Conservation (phyloP, 1,140 invertebrate genomes). For the Yoshiicerus persimilis region DNA sequence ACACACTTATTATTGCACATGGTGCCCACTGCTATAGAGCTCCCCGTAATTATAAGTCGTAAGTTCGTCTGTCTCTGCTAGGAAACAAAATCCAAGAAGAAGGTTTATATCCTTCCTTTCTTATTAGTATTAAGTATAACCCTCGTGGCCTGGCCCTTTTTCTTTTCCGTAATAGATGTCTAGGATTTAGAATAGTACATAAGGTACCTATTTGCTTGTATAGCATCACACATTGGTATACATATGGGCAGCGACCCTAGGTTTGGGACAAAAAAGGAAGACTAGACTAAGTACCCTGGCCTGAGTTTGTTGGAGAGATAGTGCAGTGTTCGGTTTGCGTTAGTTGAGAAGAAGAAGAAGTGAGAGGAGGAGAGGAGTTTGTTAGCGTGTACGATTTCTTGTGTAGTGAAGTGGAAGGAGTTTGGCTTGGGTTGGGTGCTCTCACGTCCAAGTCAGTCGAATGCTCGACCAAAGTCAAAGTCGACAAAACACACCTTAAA, state of each 20-base stretch:
- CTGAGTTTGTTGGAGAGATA: background rate
- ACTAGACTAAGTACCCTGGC: background rate
- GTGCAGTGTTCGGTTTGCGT: background rate
- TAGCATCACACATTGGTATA: background rate
- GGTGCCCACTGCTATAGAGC: background rate
- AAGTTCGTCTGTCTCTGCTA: no score
- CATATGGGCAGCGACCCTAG: constrained; percentile 17
- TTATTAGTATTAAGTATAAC: no score
- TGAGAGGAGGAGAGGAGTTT: background rate
- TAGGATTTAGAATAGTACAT: background rate
- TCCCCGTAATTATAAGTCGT: no score
- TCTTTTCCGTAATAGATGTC: no score
- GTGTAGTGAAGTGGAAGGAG: background rate
- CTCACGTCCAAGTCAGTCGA: background rate
- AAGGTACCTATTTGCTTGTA: background rate
- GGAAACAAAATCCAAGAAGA: background rate
- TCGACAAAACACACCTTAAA: constrained; percentile 16
- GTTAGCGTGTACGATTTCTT: background rate
- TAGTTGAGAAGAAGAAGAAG: background rate
- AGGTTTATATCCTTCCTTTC: background rate
- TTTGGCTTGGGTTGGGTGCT: constrained; percentile 1
- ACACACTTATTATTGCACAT: background rate
- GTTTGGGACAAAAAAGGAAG: background rate
- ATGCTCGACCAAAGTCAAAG: constrained; percentile 1
- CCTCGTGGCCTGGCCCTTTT: no score